These are phyloP conservation scores for Pyrgilauda ruficollis DNA, from an alignment of 2,113 vertebrate genomes.

Conservation along the genomic window DNA sequence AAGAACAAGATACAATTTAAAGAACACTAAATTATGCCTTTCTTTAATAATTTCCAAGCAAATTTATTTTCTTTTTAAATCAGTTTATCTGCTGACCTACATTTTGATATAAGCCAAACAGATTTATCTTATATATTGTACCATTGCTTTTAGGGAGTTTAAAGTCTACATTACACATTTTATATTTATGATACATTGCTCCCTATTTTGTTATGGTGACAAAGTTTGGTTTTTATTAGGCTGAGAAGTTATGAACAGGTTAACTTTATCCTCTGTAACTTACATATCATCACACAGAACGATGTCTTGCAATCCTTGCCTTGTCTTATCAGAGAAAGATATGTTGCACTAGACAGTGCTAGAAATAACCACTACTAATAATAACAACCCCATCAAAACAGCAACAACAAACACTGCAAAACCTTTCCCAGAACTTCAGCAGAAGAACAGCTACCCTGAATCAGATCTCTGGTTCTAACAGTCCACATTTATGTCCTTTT, in stretches of 20 bases:
- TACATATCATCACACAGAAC: not conserved
- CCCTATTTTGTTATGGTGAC: not conserved
- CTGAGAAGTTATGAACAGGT: not conserved
- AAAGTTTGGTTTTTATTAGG: not conserved
- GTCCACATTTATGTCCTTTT: not conserved
- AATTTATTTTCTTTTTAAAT: not conserved
- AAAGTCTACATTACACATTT: not conserved
- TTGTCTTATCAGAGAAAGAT: not conserved
- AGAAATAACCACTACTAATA: not conserved
- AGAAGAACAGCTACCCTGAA: not conserved
- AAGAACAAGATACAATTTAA: not conserved
- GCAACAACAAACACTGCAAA: fast-evolving
- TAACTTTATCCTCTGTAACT: not conserved
- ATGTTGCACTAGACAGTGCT: not conserved
- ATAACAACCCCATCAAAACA: not conserved
- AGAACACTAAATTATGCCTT: not conserved
- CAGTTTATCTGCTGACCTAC: not conserved
- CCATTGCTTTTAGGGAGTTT: not conserved
- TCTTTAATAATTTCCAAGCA: not conserved
- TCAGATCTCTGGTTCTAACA: too few species aligned
- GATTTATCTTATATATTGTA: not conserved
- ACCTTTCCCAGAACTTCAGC: not conserved
- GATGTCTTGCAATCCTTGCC: not conserved
- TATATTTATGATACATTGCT: not conserved
- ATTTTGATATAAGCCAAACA: not conserved